These are phyloP conservation scores for Seriola quinqueradiata DNA, from an alignment of 2,113 vertebrate species.

Conservation along the genomic window DNA sequence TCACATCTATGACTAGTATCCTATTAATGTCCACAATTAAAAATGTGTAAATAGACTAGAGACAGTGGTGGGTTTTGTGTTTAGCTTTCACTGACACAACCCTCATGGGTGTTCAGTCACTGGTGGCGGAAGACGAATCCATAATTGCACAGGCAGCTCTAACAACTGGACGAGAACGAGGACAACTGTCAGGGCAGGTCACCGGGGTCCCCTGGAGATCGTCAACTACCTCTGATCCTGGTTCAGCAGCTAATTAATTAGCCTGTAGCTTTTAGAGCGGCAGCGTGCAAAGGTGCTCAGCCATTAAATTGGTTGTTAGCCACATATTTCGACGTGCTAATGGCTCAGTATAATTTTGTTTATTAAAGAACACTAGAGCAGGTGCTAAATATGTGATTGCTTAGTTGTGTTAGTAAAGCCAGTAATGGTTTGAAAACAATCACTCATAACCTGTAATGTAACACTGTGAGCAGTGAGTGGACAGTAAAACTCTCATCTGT, in stretches of 20 bases:
- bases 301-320: slow-evolving; percentile 9
- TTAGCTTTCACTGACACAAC: slow-evolving; percentile 5
- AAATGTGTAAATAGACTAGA: background rate
- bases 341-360: slow-evolving; percentile 7
- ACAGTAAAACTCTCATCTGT: background rate
- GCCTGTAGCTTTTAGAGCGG: slow-evolving; percentile 9
- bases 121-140: background rate
- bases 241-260: slow-evolving; percentile 69
- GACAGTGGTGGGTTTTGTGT: background rate
- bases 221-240: slow-evolving; percentile 15
- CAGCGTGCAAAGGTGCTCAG: background rate
- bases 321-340: slow-evolving; percentile 6
- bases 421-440: background rate
- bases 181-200: slow-evolving; percentile 33
- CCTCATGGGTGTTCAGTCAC: background rate
- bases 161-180: slow-evolving; percentile 25
- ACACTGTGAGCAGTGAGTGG: background rate
- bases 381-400: background rate
- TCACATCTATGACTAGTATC: no score
- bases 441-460: background rate
- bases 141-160: slow-evolving; percentile 33
- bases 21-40: background rate
- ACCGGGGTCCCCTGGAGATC: slow-evolving; percentile 11
- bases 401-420: background rate
- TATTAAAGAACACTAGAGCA: background rate